Conservation (phyloP, 2,797 vertebrate genomes). For the Acropternis orthonyx region DNA sequence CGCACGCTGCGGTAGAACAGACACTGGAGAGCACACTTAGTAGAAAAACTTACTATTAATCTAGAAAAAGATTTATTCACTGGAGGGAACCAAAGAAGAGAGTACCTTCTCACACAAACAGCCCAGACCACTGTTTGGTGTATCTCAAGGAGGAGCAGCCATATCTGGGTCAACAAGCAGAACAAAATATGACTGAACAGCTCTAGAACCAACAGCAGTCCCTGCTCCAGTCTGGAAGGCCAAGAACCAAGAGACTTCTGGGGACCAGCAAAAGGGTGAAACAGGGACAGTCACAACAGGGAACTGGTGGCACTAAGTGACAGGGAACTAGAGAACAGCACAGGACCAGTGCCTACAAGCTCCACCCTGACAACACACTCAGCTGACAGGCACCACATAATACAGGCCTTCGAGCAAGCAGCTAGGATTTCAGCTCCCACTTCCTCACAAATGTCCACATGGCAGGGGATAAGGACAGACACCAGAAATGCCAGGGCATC, state of each 20-base stretch:
- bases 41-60: neutral
- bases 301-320: neutral
- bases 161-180: neutral
- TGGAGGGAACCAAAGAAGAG: neutral
- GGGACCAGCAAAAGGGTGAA: neutral
- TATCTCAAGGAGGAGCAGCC: neutral
- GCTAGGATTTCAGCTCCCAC: neutral
- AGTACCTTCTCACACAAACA: neutral
- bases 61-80: neutral
- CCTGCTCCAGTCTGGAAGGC: neutral
- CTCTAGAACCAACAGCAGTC: neutral
- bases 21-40: neutral
- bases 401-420: neutral
- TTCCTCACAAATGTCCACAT: neutral
- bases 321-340: neutral
- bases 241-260: neutral
- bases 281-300: neutral
- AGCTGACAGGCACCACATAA: neutral
- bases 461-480: neutral
- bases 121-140: neutral
- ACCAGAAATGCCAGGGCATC: neutral
- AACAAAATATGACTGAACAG: neutral
- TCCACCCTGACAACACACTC: neutral
- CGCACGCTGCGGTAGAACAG: rapidly evolving
- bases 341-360: neutral